These are phyloP conservation scores for Anguilla japonica DNA, from an alignment of 2,113 vertebrate genomes.

Conservation along the genomic window DNA sequence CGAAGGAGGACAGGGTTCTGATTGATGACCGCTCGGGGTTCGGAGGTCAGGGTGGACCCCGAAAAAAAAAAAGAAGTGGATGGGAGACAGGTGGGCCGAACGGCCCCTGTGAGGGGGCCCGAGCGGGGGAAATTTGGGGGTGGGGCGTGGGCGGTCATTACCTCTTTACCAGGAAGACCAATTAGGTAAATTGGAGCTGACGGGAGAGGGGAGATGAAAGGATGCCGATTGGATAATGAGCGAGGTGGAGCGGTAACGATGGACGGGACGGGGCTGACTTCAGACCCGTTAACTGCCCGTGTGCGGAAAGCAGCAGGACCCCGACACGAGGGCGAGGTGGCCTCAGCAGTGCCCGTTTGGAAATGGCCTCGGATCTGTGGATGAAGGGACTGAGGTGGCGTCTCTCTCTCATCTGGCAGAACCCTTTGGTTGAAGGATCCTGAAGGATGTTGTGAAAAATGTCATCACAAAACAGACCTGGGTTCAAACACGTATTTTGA, in stretches of 20 bases:
- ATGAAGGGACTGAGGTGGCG: not conserved
- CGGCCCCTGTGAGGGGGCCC: not conserved
- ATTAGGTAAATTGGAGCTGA: slow-evolving; percentile 74
- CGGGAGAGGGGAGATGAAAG: slow-evolving; percentile 67
- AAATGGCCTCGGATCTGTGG: not conserved
- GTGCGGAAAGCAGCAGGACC: slow-evolving; percentile 7
- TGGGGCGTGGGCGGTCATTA: slow-evolving; percentile 53
- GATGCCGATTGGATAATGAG: slow-evolving; percentile 55
- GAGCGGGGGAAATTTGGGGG: not conserved
- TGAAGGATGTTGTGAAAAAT: too few species aligned
- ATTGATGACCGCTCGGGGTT: not conserved
- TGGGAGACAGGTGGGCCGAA: slow-evolving; percentile 40
- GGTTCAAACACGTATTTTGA: too few species aligned
- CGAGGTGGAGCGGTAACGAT: slow-evolving; percentile 50
- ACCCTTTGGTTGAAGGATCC: too few species aligned
- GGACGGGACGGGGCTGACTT: slow-evolving; percentile 53
- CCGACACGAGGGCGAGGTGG: slow-evolving; percentile 38
- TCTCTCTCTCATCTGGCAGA: too few species aligned
- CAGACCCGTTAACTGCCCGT: slow-evolving; percentile 64
- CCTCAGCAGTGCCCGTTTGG: not conserved
- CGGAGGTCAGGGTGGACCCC: not conserved
- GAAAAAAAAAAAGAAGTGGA: too few species aligned
- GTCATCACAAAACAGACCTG: too few species aligned
- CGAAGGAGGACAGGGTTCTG: not conserved
- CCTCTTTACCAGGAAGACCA: slow-evolving; percentile 68